phyloP scores from a whole-genome alignment of 2,113 vertebrate genomes.

The Hypanus sabinus region DNA sequence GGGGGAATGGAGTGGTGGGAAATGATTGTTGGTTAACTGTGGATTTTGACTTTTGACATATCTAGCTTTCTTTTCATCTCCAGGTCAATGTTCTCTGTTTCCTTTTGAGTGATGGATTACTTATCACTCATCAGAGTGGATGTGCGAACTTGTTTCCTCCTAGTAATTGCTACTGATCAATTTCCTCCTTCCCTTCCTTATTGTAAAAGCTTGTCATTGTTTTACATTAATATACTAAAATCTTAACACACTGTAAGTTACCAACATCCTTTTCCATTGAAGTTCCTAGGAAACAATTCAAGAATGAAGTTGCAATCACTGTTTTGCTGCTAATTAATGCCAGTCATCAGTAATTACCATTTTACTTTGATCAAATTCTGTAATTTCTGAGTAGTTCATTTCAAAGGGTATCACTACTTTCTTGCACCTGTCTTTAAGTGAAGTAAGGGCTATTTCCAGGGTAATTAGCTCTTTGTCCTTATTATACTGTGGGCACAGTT shows the following conservation, averaged over 20 bases:
- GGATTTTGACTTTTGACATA: background rate
- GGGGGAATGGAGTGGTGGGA: no score
- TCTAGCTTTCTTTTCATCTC: background rate
- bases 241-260: constrained; percentile 12
- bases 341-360: background rate
- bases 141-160: constrained; percentile 17
- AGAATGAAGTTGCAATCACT: background rate
- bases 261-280: constrained; percentile 2
- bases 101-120: background rate
- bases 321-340: constrained; percentile 20
- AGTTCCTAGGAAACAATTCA: constrained; percentile 3
- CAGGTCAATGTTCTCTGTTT: background rate
- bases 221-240: constrained; percentile 19
- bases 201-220: constrained; percentile 11
- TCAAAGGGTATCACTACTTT: background rate
- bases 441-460: background rate
- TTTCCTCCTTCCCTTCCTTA: background rate
- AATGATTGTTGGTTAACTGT: background rate
- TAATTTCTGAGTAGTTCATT: constrained; percentile 5
- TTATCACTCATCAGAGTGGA: background rate
- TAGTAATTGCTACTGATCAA: background rate
- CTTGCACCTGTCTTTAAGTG: background rate
- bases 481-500: background rate
- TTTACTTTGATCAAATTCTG: background rate
- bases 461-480: background rate